Base-by-base conservation (phyloP, 2,113 vertebrate species). In the Petaurus breviceps region DNA sequence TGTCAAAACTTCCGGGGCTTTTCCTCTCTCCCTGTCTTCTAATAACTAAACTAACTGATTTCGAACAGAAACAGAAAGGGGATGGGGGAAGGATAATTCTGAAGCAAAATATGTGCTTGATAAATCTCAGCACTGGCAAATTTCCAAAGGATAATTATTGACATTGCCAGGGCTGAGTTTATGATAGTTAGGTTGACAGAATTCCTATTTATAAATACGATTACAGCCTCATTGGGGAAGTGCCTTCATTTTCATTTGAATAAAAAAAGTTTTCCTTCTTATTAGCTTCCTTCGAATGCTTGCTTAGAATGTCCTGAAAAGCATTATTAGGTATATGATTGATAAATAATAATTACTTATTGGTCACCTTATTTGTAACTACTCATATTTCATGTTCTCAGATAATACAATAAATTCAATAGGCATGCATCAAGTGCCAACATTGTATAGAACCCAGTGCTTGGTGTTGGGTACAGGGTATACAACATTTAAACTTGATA, bases 131-230 rank as follows among this genome's bases (percentile, higher is more conserved):
- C 89, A 97, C 22, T 92, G 94, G 96, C 90, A 97, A 77, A 94
- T 97, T 97, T 97, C 95, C 95, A 96, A 94, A 89, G 24, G 47
- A 97, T 95, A 96, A 97, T 97, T 97, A 98, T 95, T 96, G 96
- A 90, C 97, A 93, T 96, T 0, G 0, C 94, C 93, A 96, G 92
- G 91, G 61, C 89, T 94, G 91, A 95, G 91, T 89, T 94, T 55
- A 23, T 92, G 94, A 94, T 95, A 92, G 95, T 95, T 95, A 97
- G 84, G 77, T 93, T 92, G 46, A 97, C 94, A 98, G 91, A 97
- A 97, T 93, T 90, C 53, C 96, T 97, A 92, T 95, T 97, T 96
- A 94, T 94, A 90, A 96, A 92, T 96, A 94, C 49, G 92, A 49
- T 94, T 24, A 68, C 89, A 49, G 57, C 92, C 43, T 94, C 95